Base-by-base conservation (phyloP, 1,140 invertebrate genomes). In the Eurosta solidaginis region DNA sequence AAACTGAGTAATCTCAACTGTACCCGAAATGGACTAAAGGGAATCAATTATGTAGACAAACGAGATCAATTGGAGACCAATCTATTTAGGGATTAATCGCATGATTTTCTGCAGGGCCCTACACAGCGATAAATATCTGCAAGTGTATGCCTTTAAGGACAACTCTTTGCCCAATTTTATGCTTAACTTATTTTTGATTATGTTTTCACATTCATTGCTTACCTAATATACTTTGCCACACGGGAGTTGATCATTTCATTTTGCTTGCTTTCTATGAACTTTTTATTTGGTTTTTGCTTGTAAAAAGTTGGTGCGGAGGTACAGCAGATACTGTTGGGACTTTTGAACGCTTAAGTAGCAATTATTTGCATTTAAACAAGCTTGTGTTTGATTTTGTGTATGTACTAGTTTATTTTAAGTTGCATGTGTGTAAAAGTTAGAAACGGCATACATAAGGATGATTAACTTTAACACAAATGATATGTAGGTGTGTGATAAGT, bases 361-460 rank as follows among this genome's bases (percentile, higher is more conserved):
- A 68, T 68, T 68, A 68, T 68, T 68, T 68, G 59, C 59, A 68
- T 40, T 40, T 68, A 68, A 68, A 68, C 59, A 40, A 68, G 59
- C 33, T 68, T 68, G 7, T 4, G 54, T 14, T 20, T 17, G n/a
- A n/a, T 42, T 20, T 52, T 22, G 6, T 22, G n/a, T 52, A 22
- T 5, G 25, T 22, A 40, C 27, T 54, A 27, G 22, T 25, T 54
- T 20, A 7, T 29, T 52, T 52, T 52, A 22, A 6, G 20, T 52
- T 40, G 17, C 29, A 9, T 68, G n/a, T 68, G 20, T 17, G n/a
- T 68, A 42, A 33, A 40, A 68, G 33, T 68, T 33, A 12, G 54
- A 14, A 33, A 36, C 29, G 29, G 17, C 33, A 10, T 12, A 14
- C 29, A 59, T n/a, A 33, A 0, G 0, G 29, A 33, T 33, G 36